A percentile compares a stretch with the other conserved stretches of the same genome.
Evolutionary conservation across 1,140 invertebrate species (phyloP).

Genomic region (Dendrolimus punctatus): DNA sequence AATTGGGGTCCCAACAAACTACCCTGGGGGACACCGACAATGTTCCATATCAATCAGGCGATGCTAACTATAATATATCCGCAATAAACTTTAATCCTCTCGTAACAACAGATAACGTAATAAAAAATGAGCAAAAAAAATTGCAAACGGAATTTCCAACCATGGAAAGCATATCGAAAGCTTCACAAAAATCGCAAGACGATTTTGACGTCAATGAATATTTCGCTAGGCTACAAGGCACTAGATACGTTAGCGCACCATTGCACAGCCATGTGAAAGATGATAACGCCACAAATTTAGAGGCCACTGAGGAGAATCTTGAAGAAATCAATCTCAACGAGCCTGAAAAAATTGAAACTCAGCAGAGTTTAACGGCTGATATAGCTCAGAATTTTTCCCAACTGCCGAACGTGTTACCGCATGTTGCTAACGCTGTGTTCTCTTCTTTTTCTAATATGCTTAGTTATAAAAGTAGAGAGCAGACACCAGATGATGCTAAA

Average conservation of each 20-base stretch:
- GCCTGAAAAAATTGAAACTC: conserved; percentile 33
- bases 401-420: conserved; percentile 65
- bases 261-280: conserved; percentile 36
- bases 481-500: conserved; percentile 32
- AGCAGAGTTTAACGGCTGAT: conserved; percentile 70
- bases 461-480: conserved; percentile 47
- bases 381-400: conserved; percentile 73
- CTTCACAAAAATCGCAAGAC: conserved; percentile 41
- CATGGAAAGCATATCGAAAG: conserved; percentile 24
- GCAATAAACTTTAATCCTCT: too few species aligned
- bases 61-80: conserved; percentile 29
- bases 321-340: conserved; percentile 65
- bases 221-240: conserved; percentile 60
- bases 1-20: conserved; percentile 23
- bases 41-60: conserved; percentile 25
- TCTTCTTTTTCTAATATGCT: conserved; percentile 73
- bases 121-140: neutral
- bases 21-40: conserved; percentile 31
- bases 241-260: conserved; percentile 54
- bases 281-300: conserved; percentile 32
- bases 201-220: conserved; percentile 69
- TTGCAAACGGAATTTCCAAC: neutral
- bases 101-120: too few species aligned
- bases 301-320: conserved; percentile 43
- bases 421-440: conserved; percentile 74